Conservation (phyloP, 2,888 invertebrate species). For the Salpingus planirostris region DNA sequence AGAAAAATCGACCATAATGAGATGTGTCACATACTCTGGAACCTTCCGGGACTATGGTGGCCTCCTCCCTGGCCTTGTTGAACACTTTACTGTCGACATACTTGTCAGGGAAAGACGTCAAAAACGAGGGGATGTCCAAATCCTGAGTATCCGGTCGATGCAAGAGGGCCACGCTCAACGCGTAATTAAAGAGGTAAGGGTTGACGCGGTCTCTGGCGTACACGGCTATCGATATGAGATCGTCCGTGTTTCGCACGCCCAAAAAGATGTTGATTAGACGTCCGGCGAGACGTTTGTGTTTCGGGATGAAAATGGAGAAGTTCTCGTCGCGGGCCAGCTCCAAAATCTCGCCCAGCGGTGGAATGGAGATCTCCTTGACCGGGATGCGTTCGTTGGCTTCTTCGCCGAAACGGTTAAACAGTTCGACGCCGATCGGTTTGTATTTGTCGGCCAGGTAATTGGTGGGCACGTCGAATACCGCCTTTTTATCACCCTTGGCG, state of each 20-base stretch:
- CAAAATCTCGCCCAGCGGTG: conserved; percentile 49
- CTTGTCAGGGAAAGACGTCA: conserved; percentile 73
- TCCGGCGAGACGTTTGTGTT: conserved; percentile 61
- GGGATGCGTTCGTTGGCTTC: conserved; percentile 46
- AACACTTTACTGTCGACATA: conserved; percentile 70
- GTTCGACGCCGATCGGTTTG: conserved; percentile 47
- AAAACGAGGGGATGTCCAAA: conserved; percentile 62
- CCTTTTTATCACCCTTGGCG: conserved; percentile 58
- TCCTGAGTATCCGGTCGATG: conserved; percentile 65
- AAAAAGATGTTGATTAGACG: conserved; percentile 61
- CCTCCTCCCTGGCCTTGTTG: conserved; percentile 58
- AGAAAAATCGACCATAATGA: no score
- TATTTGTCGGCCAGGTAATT: conserved; percentile 50
- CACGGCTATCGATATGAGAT: conserved; percentile 60
- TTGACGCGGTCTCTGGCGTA: conserved; percentile 67
- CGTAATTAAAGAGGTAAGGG: conserved; percentile 73
- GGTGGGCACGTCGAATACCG: conserved; percentile 52
- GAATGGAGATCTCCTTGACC: conserved; percentile 47
- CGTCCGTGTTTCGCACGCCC: conserved; percentile 59
- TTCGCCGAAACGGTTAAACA: conserved; percentile 53
- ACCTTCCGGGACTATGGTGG: conserved; percentile 52
- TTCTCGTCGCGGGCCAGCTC: conserved; percentile 51
- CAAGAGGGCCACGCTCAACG: conserved; percentile 64
- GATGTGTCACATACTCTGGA: conserved; percentile 41
- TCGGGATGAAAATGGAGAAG: conserved; percentile 67